Evolutionary conservation across 30 jellyfish, hydroid and myxozoan genomes (phyloP), one percentile per base, ranked within the genome.

Genomic region (Haliclystus octoradiatus): DNA sequence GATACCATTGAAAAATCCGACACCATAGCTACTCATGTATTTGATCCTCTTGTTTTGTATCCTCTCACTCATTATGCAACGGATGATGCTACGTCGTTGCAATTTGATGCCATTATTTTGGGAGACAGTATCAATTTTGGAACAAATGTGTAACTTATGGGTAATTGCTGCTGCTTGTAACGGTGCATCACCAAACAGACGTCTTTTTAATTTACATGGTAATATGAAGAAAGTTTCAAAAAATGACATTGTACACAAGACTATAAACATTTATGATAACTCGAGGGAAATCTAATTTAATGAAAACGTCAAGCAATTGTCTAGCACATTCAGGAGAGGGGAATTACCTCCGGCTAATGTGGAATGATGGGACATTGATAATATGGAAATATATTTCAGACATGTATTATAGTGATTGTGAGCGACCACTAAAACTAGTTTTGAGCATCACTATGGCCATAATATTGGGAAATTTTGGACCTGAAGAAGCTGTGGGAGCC

Each of bases 291-390:
- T n/a, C n/a, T n/a, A n/a, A n/a, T n/a, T n/a, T n/a, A n/a, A 32
- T 69, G 29, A 69, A 69, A 69, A 69, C 80, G 13, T 27, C 49
- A 9, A 40, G 80, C 28, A 69, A 69, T 52, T 69, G 80, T 25
- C 30, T 69, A 22, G 25, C 2, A 22, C 23, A 50, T 49, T 69
- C 80, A 35, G 31, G 80, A 40, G 3, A 19, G 35, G 29, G 9
- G 3, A 13, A 63, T 15, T 70, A 66, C 31, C 12, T 3, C 22
- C 49, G 74, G 19, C 51, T 23, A 7, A 69, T 69, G 80, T 35
- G 73, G 71, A 69, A 69, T 5, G 52, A 47, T 40, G 80, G 74
- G 26, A 69, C 49, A 31, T 50, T 47, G 50, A 69, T 69, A 0
- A 22, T 69, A 30, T 69, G 80, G 80, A 23, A 34, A 23, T 71